Conservation (phyloP, 2,797 vertebrate species). For the Malacoctenus gilli region DNA sequence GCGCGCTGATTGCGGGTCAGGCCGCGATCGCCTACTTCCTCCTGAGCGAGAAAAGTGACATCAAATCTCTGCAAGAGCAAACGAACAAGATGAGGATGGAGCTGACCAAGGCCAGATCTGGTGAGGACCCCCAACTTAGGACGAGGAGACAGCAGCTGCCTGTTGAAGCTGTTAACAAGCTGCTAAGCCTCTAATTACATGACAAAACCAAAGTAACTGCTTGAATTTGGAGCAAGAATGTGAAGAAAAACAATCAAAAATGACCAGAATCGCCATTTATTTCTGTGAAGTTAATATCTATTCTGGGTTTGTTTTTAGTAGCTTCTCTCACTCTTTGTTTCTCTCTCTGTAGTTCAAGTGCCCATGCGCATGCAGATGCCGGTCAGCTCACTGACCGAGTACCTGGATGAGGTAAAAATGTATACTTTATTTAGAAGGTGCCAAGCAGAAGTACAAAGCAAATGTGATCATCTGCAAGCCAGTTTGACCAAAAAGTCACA, state of each 20-base stretch:
- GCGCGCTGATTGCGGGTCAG: constrained; percentile 87
- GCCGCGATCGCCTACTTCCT: constrained; percentile 85
- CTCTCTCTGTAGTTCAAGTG: constrained; percentile 35
- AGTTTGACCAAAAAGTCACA: too few species aligned
- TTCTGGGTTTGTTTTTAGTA: not conserved
- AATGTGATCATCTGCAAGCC: too few species aligned
- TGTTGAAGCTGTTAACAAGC: too few species aligned
- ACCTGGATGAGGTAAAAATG: constrained; percentile 41
- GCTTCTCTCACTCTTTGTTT: not conserved
- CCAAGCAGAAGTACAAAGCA: too few species aligned
- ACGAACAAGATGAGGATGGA: constrained; percentile 68
- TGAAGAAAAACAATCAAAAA: too few species aligned
- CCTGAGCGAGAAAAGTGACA: constrained; percentile 81
- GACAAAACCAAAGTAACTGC: too few species aligned
- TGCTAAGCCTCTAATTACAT: too few species aligned
- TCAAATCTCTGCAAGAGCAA: constrained; percentile 80
- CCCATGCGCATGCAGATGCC: constrained; percentile 68
- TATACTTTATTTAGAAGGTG: too few species aligned
- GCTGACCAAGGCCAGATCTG: constrained; percentile 64
- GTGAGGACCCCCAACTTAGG: constrained; percentile 47
- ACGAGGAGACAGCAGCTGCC: too few species aligned
- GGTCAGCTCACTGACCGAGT: constrained; percentile 21
- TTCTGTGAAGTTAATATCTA: too few species aligned
- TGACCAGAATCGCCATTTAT: too few species aligned
- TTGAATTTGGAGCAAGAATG: too few species aligned